Evolutionary conservation across 2,888 invertebrate genomes (phyloP), one percentile per base, ranked within the genome.

Genomic region (Strigamia maritima): DNA sequence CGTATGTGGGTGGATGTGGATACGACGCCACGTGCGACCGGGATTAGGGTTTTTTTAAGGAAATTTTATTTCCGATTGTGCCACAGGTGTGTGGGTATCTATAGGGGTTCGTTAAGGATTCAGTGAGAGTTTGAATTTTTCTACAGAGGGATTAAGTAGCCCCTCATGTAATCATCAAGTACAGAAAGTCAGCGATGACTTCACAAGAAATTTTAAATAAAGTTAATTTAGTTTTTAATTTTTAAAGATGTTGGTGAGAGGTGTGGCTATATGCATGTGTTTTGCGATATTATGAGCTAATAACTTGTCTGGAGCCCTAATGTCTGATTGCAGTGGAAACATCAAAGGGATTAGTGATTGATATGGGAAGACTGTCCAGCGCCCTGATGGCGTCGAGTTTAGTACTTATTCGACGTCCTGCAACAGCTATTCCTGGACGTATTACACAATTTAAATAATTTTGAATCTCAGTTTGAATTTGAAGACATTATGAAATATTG

Each of bases 321-420:
- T 70, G 70, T 70, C 70, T 70, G 70, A 70, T 70, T 65, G 60
- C 60, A 65, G 70, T 70, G 70, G 70, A 28, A 70, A 70, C 70
- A 70, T 70, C 70, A 70, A 70, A 70, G 70, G 70, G 70, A 70
- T 70, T 70, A n/a, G 70, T 70, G 70, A 70, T 70, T 70, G 70
- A 70, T 70, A 70, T 70, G 70, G 70, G 70, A 70, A 26, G 70
- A 26, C 70, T 28, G 70, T 70, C 70, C 26, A 70, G 26, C 70
- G 70, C 28, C 70, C 70, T 16, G 28, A 28, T 70, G 70, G 70
- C 70, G 70, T 70, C 70, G n/a, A 70, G 70, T 70, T 70, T 70
- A 70, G 26, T 70, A 70, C 70, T 70, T 70, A 26, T 70, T 54
- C 19, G 54, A 54, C 54, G 54, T 54, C 54, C 19, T 54, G 2